Evolutionary conservation across 2,797 vertebrate species (phyloP).

Genomic region (Phoxinus dragarum): DNA sequence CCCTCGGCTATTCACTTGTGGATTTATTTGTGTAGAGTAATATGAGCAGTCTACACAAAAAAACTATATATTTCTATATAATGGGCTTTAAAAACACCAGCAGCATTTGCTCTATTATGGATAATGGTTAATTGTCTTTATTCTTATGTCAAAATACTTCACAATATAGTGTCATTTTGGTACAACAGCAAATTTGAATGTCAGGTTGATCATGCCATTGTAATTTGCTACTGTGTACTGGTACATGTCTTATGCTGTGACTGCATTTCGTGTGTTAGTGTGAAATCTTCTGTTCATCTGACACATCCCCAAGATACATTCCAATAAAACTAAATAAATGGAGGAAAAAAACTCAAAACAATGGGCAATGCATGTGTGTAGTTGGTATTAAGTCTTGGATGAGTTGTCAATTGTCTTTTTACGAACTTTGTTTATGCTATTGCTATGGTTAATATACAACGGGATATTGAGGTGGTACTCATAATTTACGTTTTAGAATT

Average conservation of each 20-base stretch:
- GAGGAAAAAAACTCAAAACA: not conserved
- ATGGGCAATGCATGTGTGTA: not conserved
- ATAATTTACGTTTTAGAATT: constrained; percentile 60
- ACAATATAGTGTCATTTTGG: constrained; percentile 56
- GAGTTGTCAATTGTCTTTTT: not conserved
- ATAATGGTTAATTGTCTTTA: not conserved
- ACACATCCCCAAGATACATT: not conserved
- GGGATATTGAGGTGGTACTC: constrained; percentile 67
- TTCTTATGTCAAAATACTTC: not conserved
- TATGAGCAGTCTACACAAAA: not conserved
- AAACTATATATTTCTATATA: not conserved
- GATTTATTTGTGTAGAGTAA: not conserved
- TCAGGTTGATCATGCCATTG: not conserved
- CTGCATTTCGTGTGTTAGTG: not conserved
- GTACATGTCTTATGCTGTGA: not conserved
- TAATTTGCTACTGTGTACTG: not conserved
- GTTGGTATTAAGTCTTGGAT: constrained; percentile 6
- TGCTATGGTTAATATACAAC: not conserved
- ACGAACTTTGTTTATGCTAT: not conserved
- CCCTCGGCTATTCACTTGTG: not conserved
- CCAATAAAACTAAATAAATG: not conserved
- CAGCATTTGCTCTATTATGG: not conserved
- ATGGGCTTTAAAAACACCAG: not conserved
- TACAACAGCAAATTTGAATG: constrained; percentile 80
- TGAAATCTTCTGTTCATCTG: not conserved